A percentile compares a stretch with the other conserved stretches of the same genome.
These are phyloP conservation scores for Heterotis niloticus DNA, from an alignment of 2,113 vertebrate genomes.

Conservation along the genomic window DNA sequence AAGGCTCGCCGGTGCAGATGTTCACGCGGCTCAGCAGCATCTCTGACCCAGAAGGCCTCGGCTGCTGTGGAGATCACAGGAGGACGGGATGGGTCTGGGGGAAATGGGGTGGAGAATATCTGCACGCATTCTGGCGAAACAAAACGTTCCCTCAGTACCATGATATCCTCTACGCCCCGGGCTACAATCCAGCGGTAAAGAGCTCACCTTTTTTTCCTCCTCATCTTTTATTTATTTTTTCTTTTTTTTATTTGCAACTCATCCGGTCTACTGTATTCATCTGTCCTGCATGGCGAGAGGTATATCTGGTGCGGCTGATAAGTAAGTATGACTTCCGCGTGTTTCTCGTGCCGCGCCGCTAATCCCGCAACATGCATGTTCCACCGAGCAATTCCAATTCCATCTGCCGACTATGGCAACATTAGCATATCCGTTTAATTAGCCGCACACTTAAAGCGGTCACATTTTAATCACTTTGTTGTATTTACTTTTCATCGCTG, in stretches of 20 bases:
- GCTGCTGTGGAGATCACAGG: conserved; percentile 14
- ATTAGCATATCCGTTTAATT: conserved; percentile 99
- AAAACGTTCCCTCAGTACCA: conserved; percentile 27
- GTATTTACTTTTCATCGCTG: conserved; percentile 79
- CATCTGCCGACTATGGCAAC: conserved; percentile 99
- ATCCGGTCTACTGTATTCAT: too few relatives aligned
- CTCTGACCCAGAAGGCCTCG: conserved; percentile 1
- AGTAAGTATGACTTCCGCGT: conserved; percentile 55
- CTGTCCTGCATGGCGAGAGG: too few relatives aligned
- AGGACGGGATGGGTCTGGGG: not conserved
- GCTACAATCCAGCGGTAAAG: not conserved
- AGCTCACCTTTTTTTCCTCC: not conserved
- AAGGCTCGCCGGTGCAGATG: not conserved
- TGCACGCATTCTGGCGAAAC: conserved; percentile 17
- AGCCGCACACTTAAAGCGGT: conserved; percentile 90
- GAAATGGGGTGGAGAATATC: conserved; percentile 14
- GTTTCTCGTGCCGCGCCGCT: conserved; percentile 86
- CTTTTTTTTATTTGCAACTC: too few relatives aligned
- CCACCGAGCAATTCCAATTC: conserved; percentile 99
- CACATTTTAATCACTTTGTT: conserved; percentile 96
- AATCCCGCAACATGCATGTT: conserved; percentile 97
- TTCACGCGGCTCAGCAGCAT: conserved; percentile 16
- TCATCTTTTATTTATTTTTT: too few relatives aligned
- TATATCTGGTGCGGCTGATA: not conserved
- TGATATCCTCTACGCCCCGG: conserved; percentile 15